Percentiles rank a stretch among this genome's conserved stretches.
Conservation (phyloP, 2,113 vertebrate species). For the Thinocorus orbignyianus region DNA sequence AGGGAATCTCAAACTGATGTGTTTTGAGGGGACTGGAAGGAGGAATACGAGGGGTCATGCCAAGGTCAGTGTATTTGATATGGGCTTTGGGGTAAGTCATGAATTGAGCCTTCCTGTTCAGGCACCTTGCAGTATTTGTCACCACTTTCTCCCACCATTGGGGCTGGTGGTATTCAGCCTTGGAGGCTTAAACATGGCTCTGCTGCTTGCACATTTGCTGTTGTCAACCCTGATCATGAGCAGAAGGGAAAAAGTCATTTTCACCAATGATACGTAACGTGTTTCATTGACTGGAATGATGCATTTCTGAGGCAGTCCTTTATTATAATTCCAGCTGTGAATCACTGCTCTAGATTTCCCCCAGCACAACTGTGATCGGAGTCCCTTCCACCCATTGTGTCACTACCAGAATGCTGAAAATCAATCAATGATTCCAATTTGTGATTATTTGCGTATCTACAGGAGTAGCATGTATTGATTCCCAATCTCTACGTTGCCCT, state of each 20-base stretch:
- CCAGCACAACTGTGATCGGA: not conserved
- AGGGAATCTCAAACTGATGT: not conserved
- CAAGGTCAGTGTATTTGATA: not conserved
- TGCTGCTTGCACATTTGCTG: not conserved
- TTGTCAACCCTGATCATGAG: not conserved
- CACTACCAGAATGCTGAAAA: slow-evolving; percentile 10
- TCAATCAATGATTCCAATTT: slow-evolving; percentile 30
- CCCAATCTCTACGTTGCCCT: not conserved
- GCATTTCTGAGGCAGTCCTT: slow-evolving; percentile 23
- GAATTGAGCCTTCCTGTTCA: not conserved
- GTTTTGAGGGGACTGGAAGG: not conserved
- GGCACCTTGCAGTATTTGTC: not conserved
- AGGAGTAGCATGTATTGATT: slow-evolving; percentile 24
- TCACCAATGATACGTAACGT: not conserved
- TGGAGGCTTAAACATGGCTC: not conserved
- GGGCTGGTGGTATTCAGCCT: not conserved
- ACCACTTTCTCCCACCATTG: not conserved
- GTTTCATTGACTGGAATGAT: slow-evolving; percentile 21
- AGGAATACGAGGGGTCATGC: not conserved
- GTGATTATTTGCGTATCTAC: slow-evolving; percentile 46
- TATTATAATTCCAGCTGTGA: slow-evolving; percentile 45
- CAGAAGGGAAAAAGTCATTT: slow-evolving; percentile 16
- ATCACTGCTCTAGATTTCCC: slow-evolving; percentile 26
- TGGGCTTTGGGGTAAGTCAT: not conserved
- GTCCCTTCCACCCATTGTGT: not conserved